Evolutionary conservation across 2,888 invertebrate genomes (phyloP), one percentile per base, ranked within the genome.

Genomic region (Protophormia terraenovae): DNA sequence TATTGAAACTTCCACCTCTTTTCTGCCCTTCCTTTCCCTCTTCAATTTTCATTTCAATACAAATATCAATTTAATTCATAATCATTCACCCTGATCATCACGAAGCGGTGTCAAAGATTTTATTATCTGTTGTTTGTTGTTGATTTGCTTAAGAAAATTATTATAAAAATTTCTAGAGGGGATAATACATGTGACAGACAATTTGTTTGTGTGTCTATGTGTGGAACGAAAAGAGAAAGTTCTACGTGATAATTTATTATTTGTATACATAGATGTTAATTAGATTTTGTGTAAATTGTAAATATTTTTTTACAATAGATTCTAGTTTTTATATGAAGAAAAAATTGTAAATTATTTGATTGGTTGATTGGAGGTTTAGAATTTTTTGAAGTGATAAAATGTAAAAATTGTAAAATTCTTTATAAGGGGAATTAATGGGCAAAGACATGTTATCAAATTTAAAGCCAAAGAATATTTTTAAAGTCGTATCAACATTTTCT

Each of bases 1-100:
- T n/a, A n/a, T n/a, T n/a, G n/a, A n/a, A n/a, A n/a, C n/a, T n/a
- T 64, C 24, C 27, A 10, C 32, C 32, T 32, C 53, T 6, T 62
- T 38, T 6, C 10, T 14, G 5, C 16, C 8, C 38, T n/a, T 71
- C 27, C 14, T 29, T 12, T 35, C 27, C 27, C 35, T 64, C 41
- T 10, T 7, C 16, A 47, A 38, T 50, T 35, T 38, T 24, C 41
- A 53, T 32, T 53, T 53, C 32, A 58, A 81, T 66, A 32, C 8
- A 72, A 66, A 66, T 72, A 80, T 73, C 72, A 66, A 55, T 55
- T 80, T 66, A 53, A 45, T 41, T 29, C 24, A 38, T 60, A 22
- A 77, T 14, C n/a, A 22, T 22, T 32, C 19, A 60, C 47, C 19
- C 71, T 62, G 60, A 32, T 41, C 32, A 64, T 10, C 38, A 62